Base-by-base conservation (phyloP, 2,113 vertebrate genomes). In the Atlantisia rogersi region DNA sequence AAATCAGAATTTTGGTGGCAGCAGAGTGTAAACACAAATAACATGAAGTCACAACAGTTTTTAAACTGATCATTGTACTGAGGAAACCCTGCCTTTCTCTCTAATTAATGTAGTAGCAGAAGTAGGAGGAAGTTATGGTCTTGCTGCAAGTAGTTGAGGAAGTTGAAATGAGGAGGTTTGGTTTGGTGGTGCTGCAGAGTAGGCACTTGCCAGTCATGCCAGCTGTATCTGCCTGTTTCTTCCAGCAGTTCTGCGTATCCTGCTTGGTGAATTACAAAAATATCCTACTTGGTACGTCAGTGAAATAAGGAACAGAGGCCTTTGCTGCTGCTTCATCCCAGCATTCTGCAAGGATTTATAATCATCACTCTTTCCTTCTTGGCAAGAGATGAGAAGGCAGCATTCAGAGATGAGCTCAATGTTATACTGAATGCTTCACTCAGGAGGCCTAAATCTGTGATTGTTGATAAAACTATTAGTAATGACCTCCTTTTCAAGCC, bases 371-470 rank as follows among this genome's bases (percentile, higher is more conserved):
- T 73, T 86, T 86, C 46, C 81, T 78, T 73, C 71, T 84, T 95
- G 91, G 83, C 84, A 78, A 60, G 80, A 83, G 76, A 94, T 93
- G 46, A 94, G 74, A 91, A 53, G 24, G 63, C 81, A 87, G 15
- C 39, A 28, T 86, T 95, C 22, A 82, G 52, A 87, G 29, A 79
- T 91, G 46, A 95, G 18, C 65, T 87, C 26, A 75, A 3, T 60
- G 86, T 86, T 86, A 46, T 4, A 67, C 60, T 59, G 50, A 63
- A 58, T 71, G 56, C 16, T 78, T 74, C 48, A 62, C 58, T 79
- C 39, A 44, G 65, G 62, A 92, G 62, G 53, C 65, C 87, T 75
- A 92, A 94, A 94, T 48, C 81, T 7, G 46, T 50, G 31, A 53
- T 15, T 82, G 48, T 78, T 95, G 86, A 91, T 84, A 86, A 78